phyloP scores from a whole-genome alignment of 2,113 vertebrate species.

The Recurvirostra avosetta region DNA sequence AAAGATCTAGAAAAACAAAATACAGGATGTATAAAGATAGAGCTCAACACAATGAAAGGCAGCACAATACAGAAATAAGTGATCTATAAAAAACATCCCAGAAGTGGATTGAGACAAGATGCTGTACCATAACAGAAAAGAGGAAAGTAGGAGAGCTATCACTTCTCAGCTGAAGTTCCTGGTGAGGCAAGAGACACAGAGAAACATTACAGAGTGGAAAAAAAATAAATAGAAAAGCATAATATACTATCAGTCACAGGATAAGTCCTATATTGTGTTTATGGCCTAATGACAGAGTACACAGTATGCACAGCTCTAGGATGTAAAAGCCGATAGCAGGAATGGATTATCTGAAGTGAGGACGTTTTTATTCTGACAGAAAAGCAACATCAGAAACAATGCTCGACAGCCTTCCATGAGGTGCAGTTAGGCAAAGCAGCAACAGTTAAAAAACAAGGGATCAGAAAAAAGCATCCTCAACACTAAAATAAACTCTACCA shows the following conservation, averaged over 20 bases:
- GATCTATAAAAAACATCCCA: background rate
- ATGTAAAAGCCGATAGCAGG: background rate
- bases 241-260: background rate
- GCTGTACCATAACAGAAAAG: background rate
- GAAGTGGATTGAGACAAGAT: background rate
- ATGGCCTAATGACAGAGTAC: background rate
- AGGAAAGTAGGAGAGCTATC: background rate
- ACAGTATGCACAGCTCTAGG: background rate
- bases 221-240: background rate
- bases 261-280: background rate
- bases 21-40: background rate
- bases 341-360: background rate
- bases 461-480: background rate
- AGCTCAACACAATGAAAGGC: background rate
- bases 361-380: background rate
- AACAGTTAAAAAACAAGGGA: background rate
- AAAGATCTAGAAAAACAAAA: conserved; percentile 73
- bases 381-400: background rate
- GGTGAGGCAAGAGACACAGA: background rate
- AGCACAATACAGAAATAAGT: background rate
- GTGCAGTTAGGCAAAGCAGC: background rate
- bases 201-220: background rate
- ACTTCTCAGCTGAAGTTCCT: background rate
- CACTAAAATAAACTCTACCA: background rate
- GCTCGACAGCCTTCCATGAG: background rate